These are phyloP conservation scores for Labeo calbasu DNA, from an alignment of 2,797 vertebrate genomes.

Conservation along the genomic window DNA sequence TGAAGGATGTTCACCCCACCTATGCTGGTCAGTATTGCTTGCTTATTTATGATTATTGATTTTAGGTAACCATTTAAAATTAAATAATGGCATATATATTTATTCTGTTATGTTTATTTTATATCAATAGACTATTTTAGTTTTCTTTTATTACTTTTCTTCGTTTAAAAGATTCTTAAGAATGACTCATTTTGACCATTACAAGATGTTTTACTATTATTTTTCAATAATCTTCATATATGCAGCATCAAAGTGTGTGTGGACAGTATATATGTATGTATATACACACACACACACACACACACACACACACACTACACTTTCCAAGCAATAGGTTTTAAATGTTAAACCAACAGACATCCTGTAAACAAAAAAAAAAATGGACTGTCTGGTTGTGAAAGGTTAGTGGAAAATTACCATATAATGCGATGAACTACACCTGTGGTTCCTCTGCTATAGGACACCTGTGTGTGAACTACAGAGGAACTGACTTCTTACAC, in stretches of 20 bases:
- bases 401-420: not conserved
- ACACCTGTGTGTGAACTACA: not conserved
- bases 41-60: not conserved
- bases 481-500: not conserved
- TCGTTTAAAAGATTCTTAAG: not conserved
- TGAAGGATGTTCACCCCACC: not conserved
- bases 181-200: not conserved
- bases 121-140: not conserved
- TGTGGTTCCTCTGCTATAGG: not conserved
- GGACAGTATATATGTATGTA: not conserved
- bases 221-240: not conserved
- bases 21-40: slow-evolving; percentile 39
- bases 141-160: not conserved
- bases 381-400: not conserved
- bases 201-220: not conserved
- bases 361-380: not conserved
- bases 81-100: not conserved
- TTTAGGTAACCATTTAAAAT: not conserved
- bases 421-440: not conserved
- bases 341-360: not conserved
- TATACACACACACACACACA: too few species aligned
- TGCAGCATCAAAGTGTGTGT: not conserved
- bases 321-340: not conserved
- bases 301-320: too few species aligned
- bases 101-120: not conserved